phyloP scores from a whole-genome alignment of 2,888 invertebrate genomes.

The Orgyia antiqua region DNA sequence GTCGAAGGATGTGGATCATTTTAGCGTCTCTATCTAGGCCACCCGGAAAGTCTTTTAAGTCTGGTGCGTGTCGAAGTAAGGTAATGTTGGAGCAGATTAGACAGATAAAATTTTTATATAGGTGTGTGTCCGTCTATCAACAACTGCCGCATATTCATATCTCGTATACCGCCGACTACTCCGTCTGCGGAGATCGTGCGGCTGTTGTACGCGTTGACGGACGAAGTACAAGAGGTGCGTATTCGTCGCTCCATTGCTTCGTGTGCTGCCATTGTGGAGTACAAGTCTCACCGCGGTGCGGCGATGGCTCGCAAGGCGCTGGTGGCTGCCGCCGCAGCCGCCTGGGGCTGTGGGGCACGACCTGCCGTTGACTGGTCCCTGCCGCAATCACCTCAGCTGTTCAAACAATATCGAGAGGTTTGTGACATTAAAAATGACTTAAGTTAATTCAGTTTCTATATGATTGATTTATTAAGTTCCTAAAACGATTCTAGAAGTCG shows the following conservation, averaged over 20 bases:
- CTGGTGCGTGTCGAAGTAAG: too few species aligned
- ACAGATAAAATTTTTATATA: slow-evolving; percentile 20
- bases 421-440: too few species aligned
- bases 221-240: slow-evolving; percentile 68
- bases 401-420: slow-evolving; percentile 71
- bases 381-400: slow-evolving; percentile 64
- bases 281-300: slow-evolving; percentile 83
- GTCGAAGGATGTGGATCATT: too few species aligned
- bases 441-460: too few species aligned
- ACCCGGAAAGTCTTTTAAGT: too few species aligned
- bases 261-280: slow-evolving; percentile 85
- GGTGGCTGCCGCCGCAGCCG: slow-evolving; percentile 73
- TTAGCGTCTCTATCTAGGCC: too few species aligned
- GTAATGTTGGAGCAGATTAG: too few species aligned
- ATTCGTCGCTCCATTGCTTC: slow-evolving; percentile 59
- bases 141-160: slow-evolving; percentile 86
- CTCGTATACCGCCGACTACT: slow-evolving; percentile 76
- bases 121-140: slow-evolving; percentile 86
- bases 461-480: too few species aligned
- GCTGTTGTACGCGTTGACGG: slow-evolving; percentile 73
- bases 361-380: slow-evolving; percentile 71
- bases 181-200: slow-evolving; percentile 79
- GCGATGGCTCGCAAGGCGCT: slow-evolving; percentile 70
- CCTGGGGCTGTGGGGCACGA: slow-evolving; percentile 66
- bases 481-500: too few species aligned